These are phyloP conservation scores for Tanytarsus gracilentus DNA, from an alignment of 2,888 invertebrate species.

Conservation along the genomic window DNA sequence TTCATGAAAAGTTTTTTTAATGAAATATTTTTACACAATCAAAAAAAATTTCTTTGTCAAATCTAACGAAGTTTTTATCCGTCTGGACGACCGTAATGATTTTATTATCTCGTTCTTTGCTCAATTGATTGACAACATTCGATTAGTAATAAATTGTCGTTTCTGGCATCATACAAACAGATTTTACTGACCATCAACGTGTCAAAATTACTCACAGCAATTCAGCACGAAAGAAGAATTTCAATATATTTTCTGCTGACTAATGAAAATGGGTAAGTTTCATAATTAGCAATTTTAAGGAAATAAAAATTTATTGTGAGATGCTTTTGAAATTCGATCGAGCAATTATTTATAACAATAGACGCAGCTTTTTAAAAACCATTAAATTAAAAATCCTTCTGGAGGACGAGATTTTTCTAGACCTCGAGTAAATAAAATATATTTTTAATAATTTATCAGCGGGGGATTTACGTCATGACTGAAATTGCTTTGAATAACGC, in stretches of 20 bases:
- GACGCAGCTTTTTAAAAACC: too few relatives aligned
- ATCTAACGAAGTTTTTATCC: background rate
- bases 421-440: too few relatives aligned
- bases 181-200: slow-evolving; percentile 10
- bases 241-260: slow-evolving; percentile 12
- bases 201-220: background rate
- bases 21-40: background rate
- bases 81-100: background rate
- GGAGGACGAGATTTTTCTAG: too few relatives aligned
- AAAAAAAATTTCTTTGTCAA: background rate
- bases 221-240: slow-evolving; percentile 4
- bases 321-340: too few relatives aligned
- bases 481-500: too few relatives aligned
- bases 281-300: too few relatives aligned
- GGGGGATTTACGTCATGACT: too few relatives aligned
- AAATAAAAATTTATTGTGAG: too few relatives aligned
- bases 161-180: background rate
- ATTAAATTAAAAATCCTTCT: too few relatives aligned
- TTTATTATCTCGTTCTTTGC: background rate
- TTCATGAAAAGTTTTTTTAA: background rate
- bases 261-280: slow-evolving; percentile 13
- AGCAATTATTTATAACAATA: too few relatives aligned
- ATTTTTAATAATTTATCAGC: too few relatives aligned
- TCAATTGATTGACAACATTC: background rate
- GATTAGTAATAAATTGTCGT: background rate